Evolutionary conservation across 2,797 vertebrate species (phyloP), one percentile per base, ranked within the genome.

Genomic region (Crenuchus spilurus): DNA sequence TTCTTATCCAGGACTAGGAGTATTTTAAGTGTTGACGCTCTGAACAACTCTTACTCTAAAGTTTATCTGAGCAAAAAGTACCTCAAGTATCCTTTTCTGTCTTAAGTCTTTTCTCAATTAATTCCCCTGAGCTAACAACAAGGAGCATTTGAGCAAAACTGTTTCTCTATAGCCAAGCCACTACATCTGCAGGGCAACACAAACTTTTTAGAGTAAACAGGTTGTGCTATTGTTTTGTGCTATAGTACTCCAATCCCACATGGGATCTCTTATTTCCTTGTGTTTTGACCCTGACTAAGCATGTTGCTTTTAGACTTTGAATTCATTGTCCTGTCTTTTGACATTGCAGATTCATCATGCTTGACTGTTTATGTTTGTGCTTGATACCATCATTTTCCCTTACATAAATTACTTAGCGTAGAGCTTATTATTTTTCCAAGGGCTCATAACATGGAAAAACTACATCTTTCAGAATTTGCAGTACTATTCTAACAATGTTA

Each of bases 211-310:
- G 37, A 51, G 71, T 64, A 66, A 82, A 71, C 77, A 77, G 71
- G 74, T 65, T 82, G 77, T 70, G 30, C 74, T 48, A 77, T 77
- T 82, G 80, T 82, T 77, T 54, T 51, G 24, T 65, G 42, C 49
- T 72, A 74, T 77, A 75, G 66, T 77, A 68, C 48, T 78, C 58
- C 39, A 75, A 64, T 66, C 74, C 74, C 74, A 82, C 33, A 72
- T 57, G 81, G 72, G 60, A 71, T 20, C 48, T 61, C 58, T 68
- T 68, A 68, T 74, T 82, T 82, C 74, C 74, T 77, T 72, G 62
- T 60, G 71, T 75, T 79, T 73, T 77, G 70, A 64, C 52, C 70
- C 52, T 52, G 60, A 39, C 46, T 69, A 63, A 80, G 72, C 42
- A 39, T 61, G 63, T 72, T 60, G 58, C 58, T 72, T 46, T 70